These are phyloP conservation scores for Dicyrtomina minuta DNA, from an alignment of 2,888 invertebrate species.

Conservation along the genomic window DNA sequence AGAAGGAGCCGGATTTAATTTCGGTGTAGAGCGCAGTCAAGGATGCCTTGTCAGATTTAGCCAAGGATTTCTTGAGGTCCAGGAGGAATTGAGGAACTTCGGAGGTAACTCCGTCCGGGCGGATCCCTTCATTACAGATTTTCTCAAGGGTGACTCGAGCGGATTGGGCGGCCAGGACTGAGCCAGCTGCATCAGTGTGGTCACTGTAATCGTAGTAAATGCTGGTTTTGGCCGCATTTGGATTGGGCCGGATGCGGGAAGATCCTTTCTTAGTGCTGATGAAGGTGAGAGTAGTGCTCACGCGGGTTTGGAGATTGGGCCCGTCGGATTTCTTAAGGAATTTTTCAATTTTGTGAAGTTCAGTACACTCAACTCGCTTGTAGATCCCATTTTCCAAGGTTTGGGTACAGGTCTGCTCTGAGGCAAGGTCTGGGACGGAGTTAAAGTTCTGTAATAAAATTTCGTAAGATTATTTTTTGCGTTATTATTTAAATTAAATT, in stretches of 20 bases:
- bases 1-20: conserved; percentile 5
- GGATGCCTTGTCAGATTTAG: background rate
- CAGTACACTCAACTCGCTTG: conserved; percentile 19
- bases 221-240: background rate
- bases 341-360: background rate
- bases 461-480: too few relatives aligned
- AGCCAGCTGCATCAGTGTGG: background rate
- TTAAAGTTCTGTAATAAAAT: conserved; percentile 6
- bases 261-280: background rate
- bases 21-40: conserved; percentile 6
- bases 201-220: background rate
- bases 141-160: background rate
- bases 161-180: background rate
- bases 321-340: background rate
- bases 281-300: conserved; percentile 4
- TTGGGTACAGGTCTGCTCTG: conserved; percentile 22
- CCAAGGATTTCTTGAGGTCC: conserved; percentile 18
- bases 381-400: conserved; percentile 20
- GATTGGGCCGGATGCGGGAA: background rate
- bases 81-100: conserved; percentile 8
- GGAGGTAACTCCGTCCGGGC: conserved; percentile 10
- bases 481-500: too few relatives aligned
- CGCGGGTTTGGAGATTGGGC: background rate
- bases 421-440: conserved; percentile 6
- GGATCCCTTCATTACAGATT: conserved; percentile 7